Conservation (phyloP, 2,113 vertebrate genomes). For the Cephalophus harveyi region DNA sequence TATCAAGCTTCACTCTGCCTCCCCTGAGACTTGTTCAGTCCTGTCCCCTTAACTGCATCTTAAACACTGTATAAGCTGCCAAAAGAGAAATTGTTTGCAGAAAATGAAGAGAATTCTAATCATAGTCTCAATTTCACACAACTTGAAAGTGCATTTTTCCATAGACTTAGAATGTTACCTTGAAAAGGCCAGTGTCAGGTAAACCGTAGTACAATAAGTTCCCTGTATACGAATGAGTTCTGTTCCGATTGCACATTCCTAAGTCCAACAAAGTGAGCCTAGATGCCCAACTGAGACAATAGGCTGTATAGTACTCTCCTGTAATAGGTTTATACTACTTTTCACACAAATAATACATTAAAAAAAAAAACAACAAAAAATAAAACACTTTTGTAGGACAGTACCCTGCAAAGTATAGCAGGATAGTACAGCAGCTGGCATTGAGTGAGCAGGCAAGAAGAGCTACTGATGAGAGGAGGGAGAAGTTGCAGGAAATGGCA, state of each 20-base stretch:
- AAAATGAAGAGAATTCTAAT: neutral
- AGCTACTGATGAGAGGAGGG: neutral
- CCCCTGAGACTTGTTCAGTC: neutral
- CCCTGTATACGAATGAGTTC: neutral
- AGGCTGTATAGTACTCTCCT: neutral
- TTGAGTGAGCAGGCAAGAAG: neutral
- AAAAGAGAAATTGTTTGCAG: neutral
- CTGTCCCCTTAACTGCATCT: neutral
- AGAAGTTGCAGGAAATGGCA: neutral
- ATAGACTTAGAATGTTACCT: neutral
- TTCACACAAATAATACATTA: neutral
- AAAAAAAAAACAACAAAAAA: neutral
- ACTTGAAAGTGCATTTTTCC: neutral
- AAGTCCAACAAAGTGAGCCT: neutral
- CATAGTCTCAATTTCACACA: neutral
- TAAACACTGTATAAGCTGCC: neutral
- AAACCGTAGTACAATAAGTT: neutral
- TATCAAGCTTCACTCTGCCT: neutral
- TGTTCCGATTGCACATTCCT: rapidly evolving
- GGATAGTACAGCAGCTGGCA: neutral
- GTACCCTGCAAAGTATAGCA: neutral
- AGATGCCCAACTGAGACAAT: neutral
- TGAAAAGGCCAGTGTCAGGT: neutral
- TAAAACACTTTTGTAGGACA: neutral
- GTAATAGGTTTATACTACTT: neutral